phyloP scores from a whole-genome alignment of 1,140 invertebrate species.

The Rhopalosiphum maidis region DNA sequence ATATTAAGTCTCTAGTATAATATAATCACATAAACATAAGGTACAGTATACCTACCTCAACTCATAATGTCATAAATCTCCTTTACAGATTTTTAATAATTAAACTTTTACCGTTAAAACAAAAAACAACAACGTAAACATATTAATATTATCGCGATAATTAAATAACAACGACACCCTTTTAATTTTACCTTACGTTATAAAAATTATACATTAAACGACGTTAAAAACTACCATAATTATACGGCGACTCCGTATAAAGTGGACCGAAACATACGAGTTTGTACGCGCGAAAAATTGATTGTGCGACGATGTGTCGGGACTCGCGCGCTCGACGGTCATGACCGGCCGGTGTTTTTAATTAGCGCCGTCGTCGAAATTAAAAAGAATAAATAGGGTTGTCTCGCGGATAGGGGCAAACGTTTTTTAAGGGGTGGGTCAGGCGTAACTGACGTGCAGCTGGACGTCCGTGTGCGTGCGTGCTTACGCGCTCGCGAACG shows the following conservation, averaged over 20 bases:
- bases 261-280: background rate
- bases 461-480: background rate
- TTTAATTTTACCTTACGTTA: background rate
- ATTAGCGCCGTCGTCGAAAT: slow-evolving; percentile 7
- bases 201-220: background rate
- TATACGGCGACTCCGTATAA: background rate
- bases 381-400: slow-evolving; percentile 11
- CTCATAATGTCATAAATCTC: background rate
- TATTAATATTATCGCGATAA: background rate
- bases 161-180: background rate
- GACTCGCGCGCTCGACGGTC: background rate
- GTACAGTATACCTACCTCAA: background rate
- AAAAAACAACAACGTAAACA: background rate
- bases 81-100: background rate
- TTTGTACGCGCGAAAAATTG: background rate
- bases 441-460: background rate
- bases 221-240: background rate
- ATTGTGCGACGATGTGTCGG: background rate
- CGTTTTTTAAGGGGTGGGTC: background rate
- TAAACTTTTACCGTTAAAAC: background rate
- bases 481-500: background rate
- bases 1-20: background rate
- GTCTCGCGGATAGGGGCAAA: background rate
- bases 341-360: background rate
- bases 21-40: background rate